Conservation (phyloP, 1,140 invertebrate genomes). For the Conopomorpha cramerella region DNA sequence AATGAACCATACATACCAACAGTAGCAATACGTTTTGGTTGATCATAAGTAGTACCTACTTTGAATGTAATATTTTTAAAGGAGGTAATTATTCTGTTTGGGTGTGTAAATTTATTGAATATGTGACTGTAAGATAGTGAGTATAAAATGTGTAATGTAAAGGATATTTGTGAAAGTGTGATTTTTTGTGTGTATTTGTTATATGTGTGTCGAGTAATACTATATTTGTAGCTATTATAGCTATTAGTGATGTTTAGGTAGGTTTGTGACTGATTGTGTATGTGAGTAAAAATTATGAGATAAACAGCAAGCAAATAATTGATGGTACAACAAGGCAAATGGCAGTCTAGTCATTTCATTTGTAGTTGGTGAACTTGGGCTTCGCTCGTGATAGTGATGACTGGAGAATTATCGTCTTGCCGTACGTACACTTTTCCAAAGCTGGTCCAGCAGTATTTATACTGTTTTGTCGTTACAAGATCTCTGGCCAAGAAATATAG, state of each 20-base stretch:
- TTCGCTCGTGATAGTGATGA: not conserved
- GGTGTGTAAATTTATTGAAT: not conserved
- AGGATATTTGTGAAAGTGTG: not conserved
- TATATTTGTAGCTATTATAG: too few species aligned
- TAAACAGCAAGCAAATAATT: not conserved
- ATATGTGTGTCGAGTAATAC: not conserved
- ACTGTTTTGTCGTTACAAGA: not conserved
- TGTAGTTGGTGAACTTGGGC: not conserved
- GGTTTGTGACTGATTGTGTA: too few species aligned
- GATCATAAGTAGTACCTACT: not conserved
- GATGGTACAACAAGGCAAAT: not conserved
- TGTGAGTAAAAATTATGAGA: not conserved
- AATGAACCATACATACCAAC: too few species aligned
- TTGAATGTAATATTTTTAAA: not conserved
- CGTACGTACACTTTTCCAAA: constrained; percentile 1
- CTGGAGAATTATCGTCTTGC: not conserved
- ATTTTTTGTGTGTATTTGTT: not conserved
- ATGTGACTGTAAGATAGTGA: not conserved
- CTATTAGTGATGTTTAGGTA: too few species aligned
- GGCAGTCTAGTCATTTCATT: not conserved
- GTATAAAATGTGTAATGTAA: not conserved
- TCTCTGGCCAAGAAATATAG: constrained; percentile 1
- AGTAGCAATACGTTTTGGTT: too few species aligned
- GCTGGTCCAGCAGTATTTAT: constrained; percentile 1
- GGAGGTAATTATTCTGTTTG: not conserved